These are phyloP conservation scores for Gymnothorax reevesii DNA, from an alignment of 2,797 vertebrate species.

Conservation along the genomic window DNA sequence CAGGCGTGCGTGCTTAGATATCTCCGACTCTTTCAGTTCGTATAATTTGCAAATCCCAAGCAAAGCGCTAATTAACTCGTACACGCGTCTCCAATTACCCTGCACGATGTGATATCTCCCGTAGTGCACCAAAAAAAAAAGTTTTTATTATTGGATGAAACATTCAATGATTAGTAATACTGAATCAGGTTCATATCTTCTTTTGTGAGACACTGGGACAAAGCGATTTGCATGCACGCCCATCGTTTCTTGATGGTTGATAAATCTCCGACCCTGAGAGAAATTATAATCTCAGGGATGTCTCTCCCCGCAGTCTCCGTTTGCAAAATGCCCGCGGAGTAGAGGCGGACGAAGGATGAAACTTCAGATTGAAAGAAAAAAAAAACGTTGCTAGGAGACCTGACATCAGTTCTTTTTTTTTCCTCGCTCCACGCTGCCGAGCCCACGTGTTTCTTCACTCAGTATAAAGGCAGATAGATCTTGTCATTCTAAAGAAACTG, in stretches of 20 bases:
- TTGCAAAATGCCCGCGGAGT: constrained; percentile 1
- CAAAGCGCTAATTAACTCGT: too few species aligned
- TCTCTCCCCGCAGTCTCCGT: background rate
- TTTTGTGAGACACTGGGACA: background rate
- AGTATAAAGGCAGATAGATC: constrained; percentile 50
- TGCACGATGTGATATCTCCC: too few species aligned
- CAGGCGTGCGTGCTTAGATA: too few species aligned
- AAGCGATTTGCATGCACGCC: background rate
- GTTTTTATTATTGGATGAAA: background rate
- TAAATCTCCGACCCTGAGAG: background rate
- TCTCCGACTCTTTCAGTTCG: too few species aligned
- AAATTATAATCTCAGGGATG: background rate
- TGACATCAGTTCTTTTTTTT: constrained; percentile 51
- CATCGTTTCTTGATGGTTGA: background rate
- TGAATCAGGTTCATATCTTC: background rate
- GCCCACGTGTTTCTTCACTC: constrained; percentile 49
- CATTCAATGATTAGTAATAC: background rate
- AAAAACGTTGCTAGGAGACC: constrained; percentile 59
- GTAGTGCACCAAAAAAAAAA: too few species aligned
- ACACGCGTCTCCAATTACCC: too few species aligned
- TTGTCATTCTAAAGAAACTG: constrained; percentile 39
- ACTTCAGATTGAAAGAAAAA: constrained; percentile 12
- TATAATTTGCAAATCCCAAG: too few species aligned
- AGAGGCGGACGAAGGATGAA: constrained; percentile 12
- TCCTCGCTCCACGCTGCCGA: constrained; percentile 21